phyloP scores from a whole-genome alignment of 2,888 invertebrate genomes.

The Liodrosophila aerea region DNA sequence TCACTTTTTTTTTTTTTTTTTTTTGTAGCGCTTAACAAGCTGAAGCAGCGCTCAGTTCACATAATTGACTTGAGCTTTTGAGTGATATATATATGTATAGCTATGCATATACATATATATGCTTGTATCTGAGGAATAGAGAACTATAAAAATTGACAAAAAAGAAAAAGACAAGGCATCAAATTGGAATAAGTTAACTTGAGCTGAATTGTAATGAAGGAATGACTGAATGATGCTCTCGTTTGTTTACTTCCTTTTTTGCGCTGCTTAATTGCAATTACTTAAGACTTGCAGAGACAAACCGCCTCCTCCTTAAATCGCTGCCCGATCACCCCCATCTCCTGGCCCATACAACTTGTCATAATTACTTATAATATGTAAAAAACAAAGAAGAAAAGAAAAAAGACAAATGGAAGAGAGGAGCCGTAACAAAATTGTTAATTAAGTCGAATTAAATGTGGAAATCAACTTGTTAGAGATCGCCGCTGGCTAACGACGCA shows the following conservation, averaged over 20 bases:
- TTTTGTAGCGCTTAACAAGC: slow-evolving; percentile 59
- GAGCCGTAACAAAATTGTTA: slow-evolving; percentile 22
- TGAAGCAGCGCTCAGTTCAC: slow-evolving; percentile 57
- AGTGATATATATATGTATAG: slow-evolving; percentile 31
- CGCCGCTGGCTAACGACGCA: slow-evolving; percentile 34
- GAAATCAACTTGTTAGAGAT: slow-evolving; percentile 58
- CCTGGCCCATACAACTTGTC: slow-evolving; percentile 58
- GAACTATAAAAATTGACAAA: slow-evolving; percentile 12
- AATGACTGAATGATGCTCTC: slow-evolving; percentile 31
- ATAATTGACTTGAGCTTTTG: slow-evolving; percentile 68
- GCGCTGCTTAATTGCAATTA: slow-evolving; percentile 72
- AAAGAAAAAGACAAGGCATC: slow-evolving; percentile 27
- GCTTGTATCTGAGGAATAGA: slow-evolving; percentile 3
- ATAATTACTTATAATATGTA: slow-evolving; percentile 59
- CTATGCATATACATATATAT: slow-evolving; percentile 15
- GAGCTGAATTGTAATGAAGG: background rate
- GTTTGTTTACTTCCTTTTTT: slow-evolving; percentile 55
- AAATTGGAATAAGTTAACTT: slow-evolving; percentile 15
- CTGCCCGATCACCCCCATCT: background rate
- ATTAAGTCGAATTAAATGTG: slow-evolving; percentile 65
- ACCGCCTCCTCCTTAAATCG: slow-evolving; percentile 2
- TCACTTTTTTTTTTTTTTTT: background rate
- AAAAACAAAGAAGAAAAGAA: slow-evolving; percentile 5
- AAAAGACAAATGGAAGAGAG: background rate
- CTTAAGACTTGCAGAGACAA: slow-evolving; percentile 48